Percentiles rank a stretch among this genome's conserved stretches.
These are phyloP conservation scores for Taurulus bubalis DNA, from an alignment of 2,113 vertebrate species.

Conservation along the genomic window DNA sequence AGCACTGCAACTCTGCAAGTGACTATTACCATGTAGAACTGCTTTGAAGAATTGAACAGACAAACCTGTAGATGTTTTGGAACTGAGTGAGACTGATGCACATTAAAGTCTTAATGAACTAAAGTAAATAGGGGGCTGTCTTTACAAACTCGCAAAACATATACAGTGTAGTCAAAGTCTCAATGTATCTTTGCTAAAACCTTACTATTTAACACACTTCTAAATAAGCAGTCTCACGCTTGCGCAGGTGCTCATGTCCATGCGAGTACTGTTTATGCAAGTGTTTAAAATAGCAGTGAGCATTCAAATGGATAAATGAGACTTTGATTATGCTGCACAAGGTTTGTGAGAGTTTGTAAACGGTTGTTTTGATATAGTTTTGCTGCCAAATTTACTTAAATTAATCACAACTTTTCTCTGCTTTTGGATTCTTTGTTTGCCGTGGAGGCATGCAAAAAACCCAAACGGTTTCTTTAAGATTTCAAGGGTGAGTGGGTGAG, in stretches of 20 bases:
- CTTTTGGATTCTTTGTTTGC: background rate
- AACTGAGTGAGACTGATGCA: background rate
- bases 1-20: constrained; percentile 33
- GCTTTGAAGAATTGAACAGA: constrained; percentile 46
- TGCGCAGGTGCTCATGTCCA: background rate
- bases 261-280: background rate
- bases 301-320: background rate
- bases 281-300: background rate
- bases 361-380: background rate
- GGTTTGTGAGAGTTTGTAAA: background rate
- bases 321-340: background rate
- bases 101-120: background rate
- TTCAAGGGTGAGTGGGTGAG: background rate
- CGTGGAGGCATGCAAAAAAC: background rate
- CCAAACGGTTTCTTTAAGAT: background rate
- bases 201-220: background rate
- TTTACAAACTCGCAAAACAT: background rate
- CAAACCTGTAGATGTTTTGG: constrained; percentile 14
- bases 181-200: background rate
- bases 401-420: background rate
- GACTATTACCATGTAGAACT: constrained; percentile 14
- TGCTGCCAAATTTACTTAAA: background rate
- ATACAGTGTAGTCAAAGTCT: background rate
- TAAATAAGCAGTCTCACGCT: background rate
- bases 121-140: background rate